Conservation (phyloP, 2,888 invertebrate species). For the Drosophila borborema region DNA sequence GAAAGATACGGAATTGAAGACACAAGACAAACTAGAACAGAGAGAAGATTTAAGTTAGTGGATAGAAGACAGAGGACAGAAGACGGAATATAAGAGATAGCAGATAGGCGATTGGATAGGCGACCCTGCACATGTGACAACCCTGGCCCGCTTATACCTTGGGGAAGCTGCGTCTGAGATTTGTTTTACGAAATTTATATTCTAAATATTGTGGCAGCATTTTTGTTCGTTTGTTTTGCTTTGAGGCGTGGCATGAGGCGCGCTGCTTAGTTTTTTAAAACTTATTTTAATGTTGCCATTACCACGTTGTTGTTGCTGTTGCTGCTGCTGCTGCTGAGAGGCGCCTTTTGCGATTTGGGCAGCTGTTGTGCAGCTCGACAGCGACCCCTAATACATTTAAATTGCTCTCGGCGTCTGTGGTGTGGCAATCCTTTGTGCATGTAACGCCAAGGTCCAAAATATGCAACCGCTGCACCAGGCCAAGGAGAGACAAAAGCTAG, state of each 20-base stretch:
- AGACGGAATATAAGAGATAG: too few relatives aligned
- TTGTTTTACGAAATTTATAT: slow-evolving; percentile 68
- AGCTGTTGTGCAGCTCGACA: slow-evolving; percentile 40
- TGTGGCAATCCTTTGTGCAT: slow-evolving; percentile 45
- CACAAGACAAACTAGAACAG: too few relatives aligned
- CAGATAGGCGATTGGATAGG: background rate
- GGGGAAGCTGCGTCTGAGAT: slow-evolving; percentile 59
- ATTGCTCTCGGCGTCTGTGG: slow-evolving; percentile 39
- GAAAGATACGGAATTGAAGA: background rate
- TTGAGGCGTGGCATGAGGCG: slow-evolving; percentile 52
- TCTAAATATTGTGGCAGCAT: slow-evolving; percentile 48
- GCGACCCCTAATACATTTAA: slow-evolving; percentile 65
- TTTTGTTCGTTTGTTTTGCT: slow-evolving; percentile 33
- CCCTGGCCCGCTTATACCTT: slow-evolving; percentile 43
- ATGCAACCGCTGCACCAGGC: slow-evolving; percentile 1
- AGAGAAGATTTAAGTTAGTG: background rate
- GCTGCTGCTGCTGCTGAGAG: slow-evolving; percentile 21
- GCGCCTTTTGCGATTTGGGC: slow-evolving; percentile 54
- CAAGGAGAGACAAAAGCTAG: background rate
- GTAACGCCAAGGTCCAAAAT: slow-evolving; percentile 33
- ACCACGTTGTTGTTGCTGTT: slow-evolving; percentile 29
- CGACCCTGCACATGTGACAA: slow-evolving; percentile 4
- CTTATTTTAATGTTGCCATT: slow-evolving; percentile 64
- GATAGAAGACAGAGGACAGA: background rate
- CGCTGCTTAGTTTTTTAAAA: slow-evolving; percentile 67